Percentiles rank a stretch among this genome's conserved stretches.
These are phyloP conservation scores for Drosophila nigromelanica DNA, from an alignment of 1,140 invertebrate genomes.

Conservation along the genomic window DNA sequence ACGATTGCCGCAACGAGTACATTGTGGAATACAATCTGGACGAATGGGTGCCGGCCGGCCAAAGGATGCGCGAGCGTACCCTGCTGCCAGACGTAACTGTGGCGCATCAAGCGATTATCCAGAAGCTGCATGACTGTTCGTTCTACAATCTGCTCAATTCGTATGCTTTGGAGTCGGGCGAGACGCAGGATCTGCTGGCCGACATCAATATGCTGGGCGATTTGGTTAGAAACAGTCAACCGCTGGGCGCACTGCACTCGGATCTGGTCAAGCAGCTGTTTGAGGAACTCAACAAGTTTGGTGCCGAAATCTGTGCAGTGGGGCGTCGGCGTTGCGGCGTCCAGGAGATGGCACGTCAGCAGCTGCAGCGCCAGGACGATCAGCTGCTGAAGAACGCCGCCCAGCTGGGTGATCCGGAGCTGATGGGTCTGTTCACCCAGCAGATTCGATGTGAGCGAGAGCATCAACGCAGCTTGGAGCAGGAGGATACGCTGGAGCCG, in stretches of 20 bases:
- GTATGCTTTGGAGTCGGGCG: slow-evolving; percentile 66
- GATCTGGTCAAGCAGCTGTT: slow-evolving; percentile 51
- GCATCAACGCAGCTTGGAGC: background rate
- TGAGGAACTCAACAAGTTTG: slow-evolving; percentile 6
- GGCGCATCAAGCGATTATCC: slow-evolving; percentile 13
- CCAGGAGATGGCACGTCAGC: too few species aligned
- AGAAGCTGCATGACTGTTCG: slow-evolving; percentile 29
- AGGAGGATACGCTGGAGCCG: slow-evolving; percentile 3
- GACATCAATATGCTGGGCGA: slow-evolving; percentile 60
- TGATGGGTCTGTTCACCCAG: slow-evolving; percentile 9
- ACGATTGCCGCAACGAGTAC: slow-evolving; percentile 70
- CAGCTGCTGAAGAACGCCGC: background rate
- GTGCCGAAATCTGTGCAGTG: background rate
- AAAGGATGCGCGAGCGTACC: slow-evolving; percentile 14
- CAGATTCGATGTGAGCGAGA: slow-evolving; percentile 1
- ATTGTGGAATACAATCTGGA: slow-evolving; percentile 52
- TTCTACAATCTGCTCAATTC: slow-evolving; percentile 57
- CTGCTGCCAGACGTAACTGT: background rate
- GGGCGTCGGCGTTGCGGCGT: background rate
- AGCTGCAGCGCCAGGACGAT: background rate
- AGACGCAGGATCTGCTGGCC: slow-evolving; percentile 68
- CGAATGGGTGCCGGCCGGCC: background rate
- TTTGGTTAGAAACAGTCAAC: slow-evolving; percentile 42
- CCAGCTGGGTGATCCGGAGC: background rate
- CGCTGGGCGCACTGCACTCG: slow-evolving; percentile 34